Percentiles rank a stretch among this genome's conserved stretches.
phyloP scores from a whole-genome alignment of 2,797 vertebrate species.

The Acipenser ruthenus region DNA sequence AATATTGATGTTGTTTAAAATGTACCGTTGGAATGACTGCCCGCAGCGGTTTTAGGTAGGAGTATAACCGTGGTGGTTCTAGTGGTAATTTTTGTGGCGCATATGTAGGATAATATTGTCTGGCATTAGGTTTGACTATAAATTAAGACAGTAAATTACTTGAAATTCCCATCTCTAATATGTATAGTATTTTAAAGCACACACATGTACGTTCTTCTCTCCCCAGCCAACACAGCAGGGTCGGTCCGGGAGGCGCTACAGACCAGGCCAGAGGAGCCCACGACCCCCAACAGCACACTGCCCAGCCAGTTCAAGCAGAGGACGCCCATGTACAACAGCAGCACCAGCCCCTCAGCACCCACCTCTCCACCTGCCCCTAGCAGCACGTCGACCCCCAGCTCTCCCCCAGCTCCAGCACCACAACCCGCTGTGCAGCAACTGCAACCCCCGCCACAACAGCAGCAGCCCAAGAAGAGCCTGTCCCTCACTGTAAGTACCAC shows the following conservation, averaged over 20 bases:
- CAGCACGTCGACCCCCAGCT: constrained; percentile 61
- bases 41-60: no score
- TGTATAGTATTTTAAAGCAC: no score
- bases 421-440: constrained; percentile 55
- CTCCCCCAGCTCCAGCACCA: constrained; percentile 53
- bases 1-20: no score
- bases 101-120: no score
- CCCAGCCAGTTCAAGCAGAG: constrained; percentile 90
- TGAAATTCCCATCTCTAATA: no score
- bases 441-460: constrained; percentile 64
- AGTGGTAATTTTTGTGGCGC: no score
- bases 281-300: constrained; percentile 58
- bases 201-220: neutral
- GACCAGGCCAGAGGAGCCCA: constrained; percentile 74
- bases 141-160: no score
- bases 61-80: no score
- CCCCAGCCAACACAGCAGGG: constrained; percentile 60
- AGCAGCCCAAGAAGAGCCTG: constrained; percentile 83
- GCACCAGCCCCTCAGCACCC: constrained; percentile 65
- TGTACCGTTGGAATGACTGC: no score
- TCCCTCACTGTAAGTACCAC: constrained; percentile 75
- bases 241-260: constrained; percentile 77
- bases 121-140: no score
- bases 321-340: constrained; percentile 89
- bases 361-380: constrained; percentile 54